Evolutionary conservation across 2,888 invertebrate species (phyloP), one percentile per base, ranked within the genome.

Genomic region (Acronicta psi): DNA sequence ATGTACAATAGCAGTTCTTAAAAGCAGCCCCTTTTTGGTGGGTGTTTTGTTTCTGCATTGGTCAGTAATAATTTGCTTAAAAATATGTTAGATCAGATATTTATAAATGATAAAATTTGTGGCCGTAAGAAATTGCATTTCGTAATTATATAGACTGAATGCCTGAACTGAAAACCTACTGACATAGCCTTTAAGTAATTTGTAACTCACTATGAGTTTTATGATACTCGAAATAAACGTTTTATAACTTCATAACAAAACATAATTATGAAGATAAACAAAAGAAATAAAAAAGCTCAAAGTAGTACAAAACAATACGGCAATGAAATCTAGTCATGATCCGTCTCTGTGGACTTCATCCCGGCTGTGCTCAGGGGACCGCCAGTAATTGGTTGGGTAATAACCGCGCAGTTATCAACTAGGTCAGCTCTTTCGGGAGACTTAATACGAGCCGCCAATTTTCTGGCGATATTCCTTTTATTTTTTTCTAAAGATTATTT

Each of bases 311-410:
- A 8, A 42, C 18, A 23, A 47, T 18, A 10, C 16, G 20, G 38
- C 31, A 42, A 25, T 47, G 5, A 43, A 45, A 46, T 38, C 17
- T 51, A 55, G 38, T 20, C 31, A n/a, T 29, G 25, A 18, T 8
- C 23, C 8, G 14, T 37, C 20, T 45, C 36, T 0, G 9, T 36
- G 7, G 41, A 49, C 20, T 37, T 53, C 18, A 47, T 31, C 44
- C 29, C 14, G 0, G 44, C 38, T 16, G 13, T 9, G n/a, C 41
- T 45, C 54, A 6, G 36, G 56, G 52, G 61, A 51, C 45, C 44
- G 37, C 31, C 36, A 63, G 61, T 74, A 75, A 77, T 75, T 74
- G 80, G 62, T 54, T 53, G 57, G 57, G 45, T 63, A 63, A 69
- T 72, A 66, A 60, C 52, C 23, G 20, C 45, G 57, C 40, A 46